Conservation (phyloP, 2,888 invertebrate species). For the Dryadula phaetusa region DNA sequence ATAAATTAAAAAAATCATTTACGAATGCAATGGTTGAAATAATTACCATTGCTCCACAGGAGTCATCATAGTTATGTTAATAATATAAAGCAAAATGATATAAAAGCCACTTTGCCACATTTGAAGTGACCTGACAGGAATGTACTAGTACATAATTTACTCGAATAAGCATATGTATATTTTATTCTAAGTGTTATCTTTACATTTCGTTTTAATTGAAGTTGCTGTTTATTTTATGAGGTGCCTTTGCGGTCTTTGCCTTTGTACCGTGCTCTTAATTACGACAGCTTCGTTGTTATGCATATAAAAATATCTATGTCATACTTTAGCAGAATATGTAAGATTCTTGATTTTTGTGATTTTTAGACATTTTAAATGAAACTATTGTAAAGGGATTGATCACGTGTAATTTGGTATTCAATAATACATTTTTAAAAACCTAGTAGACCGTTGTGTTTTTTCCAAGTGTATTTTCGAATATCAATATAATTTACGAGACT, state of each 20-base stretch:
- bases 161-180: background rate
- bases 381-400: too few relatives aligned
- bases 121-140: background rate
- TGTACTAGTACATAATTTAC: background rate
- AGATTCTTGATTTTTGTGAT: too few relatives aligned
- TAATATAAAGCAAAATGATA: background rate
- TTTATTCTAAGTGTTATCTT: constrained; percentile 16
- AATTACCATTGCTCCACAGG: too few relatives aligned
- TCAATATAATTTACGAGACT: too few relatives aligned
- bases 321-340: too few relatives aligned
- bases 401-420: too few relatives aligned
- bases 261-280: constrained; percentile 14
- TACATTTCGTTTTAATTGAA: constrained; percentile 12
- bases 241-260: constrained; percentile 1
- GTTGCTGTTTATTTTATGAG: constrained; percentile 13
- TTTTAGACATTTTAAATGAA: too few relatives aligned
- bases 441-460: too few relatives aligned
- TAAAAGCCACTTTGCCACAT: background rate
- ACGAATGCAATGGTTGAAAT: background rate
- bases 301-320: constrained; percentile 7
- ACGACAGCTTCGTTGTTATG: background rate
- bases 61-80: background rate
- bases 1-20: too few relatives aligned
- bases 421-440: too few relatives aligned
- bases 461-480: too few relatives aligned